Evolutionary conservation across 1,140 invertebrate genomes (phyloP), one percentile per base, ranked within the genome.

Genomic region (Drosophila rufa): DNA sequence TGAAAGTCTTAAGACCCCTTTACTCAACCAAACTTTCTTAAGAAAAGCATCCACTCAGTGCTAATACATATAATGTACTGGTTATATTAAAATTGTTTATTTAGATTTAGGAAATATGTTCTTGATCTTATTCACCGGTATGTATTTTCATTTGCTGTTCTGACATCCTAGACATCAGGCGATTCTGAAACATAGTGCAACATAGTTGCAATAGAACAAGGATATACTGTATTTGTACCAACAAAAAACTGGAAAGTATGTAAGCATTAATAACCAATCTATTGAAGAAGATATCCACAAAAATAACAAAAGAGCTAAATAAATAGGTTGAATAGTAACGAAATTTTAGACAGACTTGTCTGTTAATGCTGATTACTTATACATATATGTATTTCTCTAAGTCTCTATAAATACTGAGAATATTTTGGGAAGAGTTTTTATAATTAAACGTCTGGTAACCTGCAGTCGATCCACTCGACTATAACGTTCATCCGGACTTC

Each of bases 171-270:
- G 17, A 17, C 17, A 66, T 66, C 42, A 14, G 8, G 22, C 15
- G 11, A 47, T 43, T 67, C 43, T 38, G 25, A 33, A 67, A 38
- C 55, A 27, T 30, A 58, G 46, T 50, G 43, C 53, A 43, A 77
- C 22, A 25, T 25, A 25, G 22, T 25, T 25, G 3, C 22, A 25
- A 25, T 25, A 25, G 22, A 25, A 15, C 0, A 14, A 53, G 55
- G 38, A 27, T 56, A 77, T 76, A 51, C 62, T 67, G 56, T 38
- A 45, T 50, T 70, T 66, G 6, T 17, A n/a, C 6, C 27, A 6
- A 17, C 27, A 0, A 6, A 14, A 22, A 0, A 38, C 12, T 14
- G 5, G 12, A 14, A 30, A 30, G 4, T 27, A 14, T 48, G 4
- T 36, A 30, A 30, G 27, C 25, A 11, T 33, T 2, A 12, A 33